Conservation (phyloP, 1,140 invertebrate genomes). For the Listronotus oregonensis region DNA sequence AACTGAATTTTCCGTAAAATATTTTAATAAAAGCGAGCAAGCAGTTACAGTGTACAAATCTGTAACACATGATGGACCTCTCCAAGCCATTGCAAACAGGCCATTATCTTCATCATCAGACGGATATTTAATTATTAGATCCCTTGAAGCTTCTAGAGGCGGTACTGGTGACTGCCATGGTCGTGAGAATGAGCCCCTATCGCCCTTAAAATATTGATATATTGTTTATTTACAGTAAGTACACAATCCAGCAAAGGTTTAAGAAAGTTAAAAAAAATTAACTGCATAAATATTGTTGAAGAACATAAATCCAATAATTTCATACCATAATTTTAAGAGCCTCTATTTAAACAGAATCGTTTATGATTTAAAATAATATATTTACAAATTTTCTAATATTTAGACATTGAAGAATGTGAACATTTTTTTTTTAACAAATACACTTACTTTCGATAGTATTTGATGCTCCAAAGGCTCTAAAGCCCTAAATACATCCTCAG, state of each 20-base stretch:
- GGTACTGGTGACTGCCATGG: constrained; percentile 79
- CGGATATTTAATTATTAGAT: constrained; percentile 70
- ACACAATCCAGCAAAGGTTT: neutral
- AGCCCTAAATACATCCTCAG: constrained; percentile 75
- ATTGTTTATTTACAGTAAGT: neutral
- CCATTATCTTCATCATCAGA: constrained; percentile 87
- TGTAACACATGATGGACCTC: constrained; percentile 74
- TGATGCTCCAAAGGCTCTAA: constrained; percentile 77
- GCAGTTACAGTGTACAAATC: constrained; percentile 65
- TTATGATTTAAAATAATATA: too few species aligned
- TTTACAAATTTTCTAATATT: too few species aligned
- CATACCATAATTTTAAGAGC: too few species aligned
- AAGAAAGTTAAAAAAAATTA: too few species aligned
- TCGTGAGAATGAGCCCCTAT: constrained; percentile 64
- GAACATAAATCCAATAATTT: too few species aligned
- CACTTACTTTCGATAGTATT: constrained; percentile 72
- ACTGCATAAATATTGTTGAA: too few species aligned
- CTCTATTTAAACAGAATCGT: too few species aligned
- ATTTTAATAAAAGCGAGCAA: constrained; percentile 76
- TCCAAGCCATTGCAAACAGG: constrained; percentile 78
- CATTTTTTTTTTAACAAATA: neutral
- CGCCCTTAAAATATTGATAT: constrained; percentile 55
- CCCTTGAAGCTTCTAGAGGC: constrained; percentile 61
- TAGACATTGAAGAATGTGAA: too few species aligned
- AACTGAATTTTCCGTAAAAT: constrained; percentile 82